These are phyloP conservation scores for Caloenas nicobarica DNA, from an alignment of 2,113 vertebrate species.

Conservation along the genomic window DNA sequence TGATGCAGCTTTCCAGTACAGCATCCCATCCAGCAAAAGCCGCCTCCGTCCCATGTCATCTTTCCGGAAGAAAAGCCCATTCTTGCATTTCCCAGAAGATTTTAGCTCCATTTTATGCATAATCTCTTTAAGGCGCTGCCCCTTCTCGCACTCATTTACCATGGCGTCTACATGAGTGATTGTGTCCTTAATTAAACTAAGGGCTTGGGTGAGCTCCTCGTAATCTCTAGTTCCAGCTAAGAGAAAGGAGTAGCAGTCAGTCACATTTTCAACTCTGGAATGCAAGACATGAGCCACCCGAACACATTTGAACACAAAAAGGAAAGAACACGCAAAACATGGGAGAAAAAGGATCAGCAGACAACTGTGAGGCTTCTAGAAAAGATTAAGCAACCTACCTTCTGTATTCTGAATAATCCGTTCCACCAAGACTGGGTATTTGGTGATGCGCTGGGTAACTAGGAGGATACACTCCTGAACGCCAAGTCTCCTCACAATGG, in stretches of 20 bases:
- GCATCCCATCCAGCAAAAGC: constrained; percentile 83
- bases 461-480: constrained; percentile 92
- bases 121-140: constrained; percentile 86
- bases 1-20: constrained; percentile 92
- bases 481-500: constrained; percentile 90
- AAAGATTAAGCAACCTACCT: constrained; percentile 70
- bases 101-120: constrained; percentile 87
- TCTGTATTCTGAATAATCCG: constrained; percentile 90
- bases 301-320: not conserved
- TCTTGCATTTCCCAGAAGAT: constrained; percentile 86
- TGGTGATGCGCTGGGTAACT: constrained; percentile 95
- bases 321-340: not conserved
- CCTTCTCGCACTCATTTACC: constrained; percentile 87
- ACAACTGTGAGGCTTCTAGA: not conserved
- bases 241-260: not conserved
- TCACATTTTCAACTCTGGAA: not conserved
- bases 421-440: constrained; percentile 93
- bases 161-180: constrained; percentile 88
- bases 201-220: constrained; percentile 81
- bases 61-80: constrained; percentile 85
- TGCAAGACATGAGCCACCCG: not conserved
- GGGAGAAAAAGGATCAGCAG: not conserved
- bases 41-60: constrained; percentile 83
- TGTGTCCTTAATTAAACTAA: constrained; percentile 84
- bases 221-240: constrained; percentile 86